These are phyloP conservation scores for Sinosuthora webbiana DNA, from an alignment of 2,113 vertebrate species.

Conservation along the genomic window DNA sequence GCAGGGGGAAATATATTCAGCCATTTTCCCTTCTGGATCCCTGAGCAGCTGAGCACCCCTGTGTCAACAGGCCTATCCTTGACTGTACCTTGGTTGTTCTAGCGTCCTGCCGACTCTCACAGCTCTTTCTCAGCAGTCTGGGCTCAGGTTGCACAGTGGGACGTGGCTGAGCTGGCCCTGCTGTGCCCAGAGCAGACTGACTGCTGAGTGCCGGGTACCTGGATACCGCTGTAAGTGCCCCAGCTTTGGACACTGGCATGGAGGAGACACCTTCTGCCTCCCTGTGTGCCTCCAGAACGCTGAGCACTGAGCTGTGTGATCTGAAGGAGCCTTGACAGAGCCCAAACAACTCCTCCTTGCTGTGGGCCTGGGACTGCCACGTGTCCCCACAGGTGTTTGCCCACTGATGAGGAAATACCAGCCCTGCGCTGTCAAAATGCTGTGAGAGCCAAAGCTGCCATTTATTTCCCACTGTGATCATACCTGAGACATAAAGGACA, in stretches of 20 bases:
- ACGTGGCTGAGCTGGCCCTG: neutral
- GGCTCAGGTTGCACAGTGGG: neutral
- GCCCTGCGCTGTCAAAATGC: neutral
- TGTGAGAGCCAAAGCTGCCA: neutral
- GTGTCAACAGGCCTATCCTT: neutral
- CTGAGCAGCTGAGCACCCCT: neutral
- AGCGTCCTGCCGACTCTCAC: neutral
- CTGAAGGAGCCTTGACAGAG: neutral
- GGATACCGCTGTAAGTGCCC: neutral
- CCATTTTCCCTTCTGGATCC: neutral
- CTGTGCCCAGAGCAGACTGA: neutral
- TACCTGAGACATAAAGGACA: neutral
- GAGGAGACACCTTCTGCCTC: neutral
- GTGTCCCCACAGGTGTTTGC: neutral
- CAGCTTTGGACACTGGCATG: neutral
- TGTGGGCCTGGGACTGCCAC: fast-evolving
- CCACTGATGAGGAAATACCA: neutral
- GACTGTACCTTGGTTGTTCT: neutral
- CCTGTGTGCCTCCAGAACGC: fast-evolving
- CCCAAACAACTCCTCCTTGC: neutral
- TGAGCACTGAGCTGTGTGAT: neutral
- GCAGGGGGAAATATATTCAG: neutral
- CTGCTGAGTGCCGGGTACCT: neutral
- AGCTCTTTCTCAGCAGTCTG: neutral
- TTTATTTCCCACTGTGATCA: neutral